phyloP scores from a whole-genome alignment of 2,113 vertebrate species.

The Zapus hudsonius region DNA sequence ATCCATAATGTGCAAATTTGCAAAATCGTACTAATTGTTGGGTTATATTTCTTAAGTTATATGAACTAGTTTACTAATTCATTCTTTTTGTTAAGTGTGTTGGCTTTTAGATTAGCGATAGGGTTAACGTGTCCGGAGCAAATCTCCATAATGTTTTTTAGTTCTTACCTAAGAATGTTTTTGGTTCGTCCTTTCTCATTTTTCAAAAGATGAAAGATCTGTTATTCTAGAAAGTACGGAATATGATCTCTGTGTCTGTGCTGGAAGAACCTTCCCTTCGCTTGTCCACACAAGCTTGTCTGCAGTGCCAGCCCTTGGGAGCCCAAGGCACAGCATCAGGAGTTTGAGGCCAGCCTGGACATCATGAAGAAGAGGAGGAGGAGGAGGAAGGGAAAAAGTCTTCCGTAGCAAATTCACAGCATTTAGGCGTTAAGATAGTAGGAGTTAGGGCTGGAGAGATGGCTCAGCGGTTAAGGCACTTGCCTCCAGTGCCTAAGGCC shows the following conservation, averaged over 20 bases:
- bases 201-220: neutral
- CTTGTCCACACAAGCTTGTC: neutral
- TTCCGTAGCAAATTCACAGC: too few relatives aligned
- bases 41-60: neutral
- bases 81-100: neutral
- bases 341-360: neutral
- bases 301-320: neutral
- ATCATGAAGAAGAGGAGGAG: neutral
- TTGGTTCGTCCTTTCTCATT: neutral
- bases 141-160: neutral
- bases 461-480: too few relatives aligned
- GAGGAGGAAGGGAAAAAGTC: neutral
- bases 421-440: neutral
- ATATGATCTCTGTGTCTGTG: neutral
- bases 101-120: slow-evolving; percentile 9
- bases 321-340: neutral
- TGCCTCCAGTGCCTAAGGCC: too few relatives aligned
- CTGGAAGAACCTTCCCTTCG: neutral
- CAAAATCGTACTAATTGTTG: neutral
- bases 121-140: neutral
- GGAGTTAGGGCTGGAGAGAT: neutral
- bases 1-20: neutral
- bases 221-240: slow-evolving; percentile 5
- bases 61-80: neutral
- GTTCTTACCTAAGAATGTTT: slow-evolving; percentile 13